Base-by-base conservation (phyloP, 1,140 invertebrate species). In the Bombus waltoni region DNA sequence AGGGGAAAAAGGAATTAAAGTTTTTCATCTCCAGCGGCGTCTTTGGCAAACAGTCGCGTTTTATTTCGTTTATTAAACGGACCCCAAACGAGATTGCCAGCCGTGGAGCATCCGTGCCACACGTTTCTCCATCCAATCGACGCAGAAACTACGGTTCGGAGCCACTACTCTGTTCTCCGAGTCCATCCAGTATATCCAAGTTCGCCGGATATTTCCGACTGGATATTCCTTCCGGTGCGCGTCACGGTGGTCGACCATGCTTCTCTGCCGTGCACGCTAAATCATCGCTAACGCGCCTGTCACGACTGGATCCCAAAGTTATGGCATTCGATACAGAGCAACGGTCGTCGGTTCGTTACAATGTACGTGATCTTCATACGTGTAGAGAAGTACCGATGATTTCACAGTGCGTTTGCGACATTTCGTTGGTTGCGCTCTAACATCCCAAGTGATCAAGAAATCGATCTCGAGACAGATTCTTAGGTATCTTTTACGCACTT, bases 201-300 rank as follows among this genome's bases (percentile, higher is more conserved):
- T 62, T 62, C 22, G 32, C 66, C 82, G 65, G 75, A 59, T 70
- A 77, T 18, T 66, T 78, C 66, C 73, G 66, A 53, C 73, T 59
- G 73, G 85, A 83, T 84, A 84, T 87, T 84, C 73, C 81, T 87
- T 72, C 80, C 85, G 65, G 40, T 53, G 65, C 28, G n/a, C 79
- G 84, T 82, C 79, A 82, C 42, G 59, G 84, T 44, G 65, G 32
- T 35, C 85, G 53, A 59, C 6, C 44, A 35, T 40, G 78, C 35
- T 74, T 57, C 38, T 59, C 44, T 38, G 35, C 22, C 1, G 22
- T 57, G 57, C 28, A 42, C 57, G 57, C 42, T 87, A 87, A 87
- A 87, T 87, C 85, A 87, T 75, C 22, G 74, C 57, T 77, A 87
- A 78, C 85, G 35, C 59, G 74, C 42, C 77, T 77, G 85, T 83